Evolutionary conservation across 2,113 vertebrate species (phyloP), one percentile per base, ranked within the genome.

Genomic region (Zootoca vivipara): DNA sequence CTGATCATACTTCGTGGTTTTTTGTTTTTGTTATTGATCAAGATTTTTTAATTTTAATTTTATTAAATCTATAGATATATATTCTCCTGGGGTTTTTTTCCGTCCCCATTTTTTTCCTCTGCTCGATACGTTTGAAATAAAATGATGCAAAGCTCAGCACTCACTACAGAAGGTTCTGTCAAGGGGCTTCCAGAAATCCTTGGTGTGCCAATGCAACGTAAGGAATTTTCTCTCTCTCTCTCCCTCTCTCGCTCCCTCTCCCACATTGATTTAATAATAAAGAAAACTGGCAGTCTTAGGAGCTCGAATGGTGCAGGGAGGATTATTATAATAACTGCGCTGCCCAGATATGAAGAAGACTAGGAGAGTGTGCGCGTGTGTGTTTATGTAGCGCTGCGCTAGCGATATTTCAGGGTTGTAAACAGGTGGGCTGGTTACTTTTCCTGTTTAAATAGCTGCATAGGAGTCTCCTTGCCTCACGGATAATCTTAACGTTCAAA

Each of bases 171-270:
- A 97, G 98, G 98, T 96, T 96, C 98, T 91, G 98, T 97, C 93
- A 99, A 99, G 97, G 98, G 98, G 97, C 98, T 99, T 96, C 98
- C 98, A 96, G 98, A 99, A 97, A 98, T 99, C 93, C 98, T 99
- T 91, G 98, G 98, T 95, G 98, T 99, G 96, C 98, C 98, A 96
- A 97, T 99, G 98, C 99, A 98, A 98, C 99, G 99, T 99, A 99
- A 99, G 98, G 97, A 93, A 90, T 93, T 92, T 94, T 91, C 89
- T 95, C 88, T 52, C 28, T 70, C 33, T 58, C 33, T 35, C n/a
- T 70, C 52, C 3, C 30, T 81, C 75, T 86, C 74, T 64, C 79
- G 78, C 75, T 52, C 90, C 94, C 81, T 72, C 77, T 30, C 90
- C 94, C 88, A 73, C 91, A 91, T 95, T 93, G 90, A 95, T 95